Base-by-base conservation (phyloP, 2,888 invertebrate species). In the Lutraria lutraria region DNA sequence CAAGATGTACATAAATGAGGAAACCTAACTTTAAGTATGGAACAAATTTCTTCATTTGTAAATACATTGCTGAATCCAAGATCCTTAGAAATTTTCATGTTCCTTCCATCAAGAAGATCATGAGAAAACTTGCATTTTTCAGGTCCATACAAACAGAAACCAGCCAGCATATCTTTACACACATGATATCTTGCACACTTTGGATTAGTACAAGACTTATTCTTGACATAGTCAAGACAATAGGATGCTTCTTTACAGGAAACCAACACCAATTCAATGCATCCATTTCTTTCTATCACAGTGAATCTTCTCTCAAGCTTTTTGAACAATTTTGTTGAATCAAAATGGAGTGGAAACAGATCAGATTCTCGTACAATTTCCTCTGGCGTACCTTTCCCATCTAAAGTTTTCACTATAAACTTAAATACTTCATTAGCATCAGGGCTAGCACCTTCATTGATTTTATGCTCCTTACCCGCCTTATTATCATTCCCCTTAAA, bases 1-100 rank as follows among this genome's bases (percentile, higher is more conserved):
- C 91, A 91, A 19, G 29, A 19, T 0, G 81, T 72, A 76, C 92
- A 92, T 19, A 90, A 80, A 83, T 87, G 90, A 54, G 92, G 92
- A 56, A 79, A 88, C 12, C 92, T 56, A 6, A 80, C 81, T 21
- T 25, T 83, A 19, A 90, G 60, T n/a, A 92, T 88, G 0, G 54
- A 63, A 10, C 85, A 25, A 13, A 92, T 89, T 60, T 92, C 89
- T 19, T 88, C 76, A 88, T 80, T 92, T 10, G 68, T 88, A 80
- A 92, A 92, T 10, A 83, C 79, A 43, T 82, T 83, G 81, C 25
- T 83, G 68, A 85, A 89, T 25, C 91, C 91, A 82, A 90, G 88
- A 2, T 63, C 21, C 54, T 86, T 90, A 19, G 89, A 89, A 56
- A 88, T 81, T 19, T 85, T 85, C 21, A 31, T 56, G 81, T 89